Evolutionary conservation across 2,888 invertebrate species (phyloP), one percentile per base, ranked within the genome.

Genomic region (Eristalinus aeneus): DNA sequence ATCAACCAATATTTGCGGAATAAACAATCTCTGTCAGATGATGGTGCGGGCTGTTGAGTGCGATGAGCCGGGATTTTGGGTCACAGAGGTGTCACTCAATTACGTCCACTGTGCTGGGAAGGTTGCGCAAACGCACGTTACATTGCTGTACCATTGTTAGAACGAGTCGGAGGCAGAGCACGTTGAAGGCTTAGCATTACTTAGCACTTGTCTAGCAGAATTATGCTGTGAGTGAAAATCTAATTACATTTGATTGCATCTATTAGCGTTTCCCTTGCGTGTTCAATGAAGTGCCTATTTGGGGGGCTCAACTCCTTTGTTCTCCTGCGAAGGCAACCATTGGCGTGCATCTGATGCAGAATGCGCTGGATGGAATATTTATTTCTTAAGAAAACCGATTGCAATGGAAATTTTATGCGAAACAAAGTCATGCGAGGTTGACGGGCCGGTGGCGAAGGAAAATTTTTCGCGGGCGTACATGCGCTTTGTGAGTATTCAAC

Each of bases 351-450:
- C 23, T 56, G 23, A 11, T 23, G 11, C 23, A 23, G 22, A 56
- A 2, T 16, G n/a, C 16, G 46, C 46, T 6, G 1, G n/a, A 39
- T 16, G 77, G 63, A 63, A 77, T 71, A 69, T 71, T 69, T 63
- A 65, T 46, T 78, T 78, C 78, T 60, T 58, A 64, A 39, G 78
- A 78, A n/a, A 78, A 39, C 64, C 16, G 53, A 27, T 56, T 39
- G 22, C n/a, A 36, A 71, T 78, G 77, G 77, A 72, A 65, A 64
- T 71, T 78, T 78, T 78, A 78, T 72, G 64, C 64, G 58, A 65
- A 16, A 63, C 32, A 16, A 63, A 61, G n/a, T 71, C 69, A 39
- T 69, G 36, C 34, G 36, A 56, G 61, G 60, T 20, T 65, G 56
- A 32, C 23, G 56, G 39, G 39, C 20, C 31, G 65, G 27, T 20